Percentiles rank a stretch among this genome's conserved stretches.
Evolutionary conservation across 2,888 invertebrate species (phyloP).

Genomic region (Acanthococcus lagerstroemiae): DNA sequence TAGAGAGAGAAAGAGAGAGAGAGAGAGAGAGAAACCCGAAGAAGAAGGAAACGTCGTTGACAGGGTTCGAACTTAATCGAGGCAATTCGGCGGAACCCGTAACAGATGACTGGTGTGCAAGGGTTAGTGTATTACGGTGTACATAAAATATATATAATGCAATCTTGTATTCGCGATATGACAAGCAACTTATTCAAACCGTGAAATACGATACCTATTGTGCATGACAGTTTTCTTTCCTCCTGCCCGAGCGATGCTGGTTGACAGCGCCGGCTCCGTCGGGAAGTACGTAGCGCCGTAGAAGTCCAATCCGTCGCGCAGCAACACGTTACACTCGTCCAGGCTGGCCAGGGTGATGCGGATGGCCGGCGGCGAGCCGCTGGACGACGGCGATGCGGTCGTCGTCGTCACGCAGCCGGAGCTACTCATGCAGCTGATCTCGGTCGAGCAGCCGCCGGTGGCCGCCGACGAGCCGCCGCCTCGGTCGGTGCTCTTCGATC

Average conservation of each 20-base stretch:
- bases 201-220: slow-evolving; percentile 25
- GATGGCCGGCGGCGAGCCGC: slow-evolving; percentile 50
- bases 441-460: slow-evolving; percentile 14
- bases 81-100: no score
- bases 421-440: slow-evolving; percentile 22
- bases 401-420: neutral
- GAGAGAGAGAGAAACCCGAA: no score
- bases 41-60: no score
- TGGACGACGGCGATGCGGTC: slow-evolving; percentile 40
- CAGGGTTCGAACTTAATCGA: no score
- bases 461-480: slow-evolving; percentile 4
- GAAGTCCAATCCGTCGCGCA: slow-evolving; percentile 76
- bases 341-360: slow-evolving; percentile 64
- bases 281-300: slow-evolving; percentile 82
- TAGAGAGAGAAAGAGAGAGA: no score
- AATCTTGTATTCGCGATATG: neutral
- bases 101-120: no score
- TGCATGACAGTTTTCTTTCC: slow-evolving; percentile 23
- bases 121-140: neutral
- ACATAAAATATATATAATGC: neutral
- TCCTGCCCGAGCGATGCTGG: slow-evolving; percentile 13
- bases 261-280: slow-evolving; percentile 49
- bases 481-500: slow-evolving; percentile 1
- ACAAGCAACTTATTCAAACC: neutral
- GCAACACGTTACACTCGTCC: slow-evolving; percentile 64